phyloP scores from a whole-genome alignment of 1,140 invertebrate species.

The Drosophila quadrilineata region DNA sequence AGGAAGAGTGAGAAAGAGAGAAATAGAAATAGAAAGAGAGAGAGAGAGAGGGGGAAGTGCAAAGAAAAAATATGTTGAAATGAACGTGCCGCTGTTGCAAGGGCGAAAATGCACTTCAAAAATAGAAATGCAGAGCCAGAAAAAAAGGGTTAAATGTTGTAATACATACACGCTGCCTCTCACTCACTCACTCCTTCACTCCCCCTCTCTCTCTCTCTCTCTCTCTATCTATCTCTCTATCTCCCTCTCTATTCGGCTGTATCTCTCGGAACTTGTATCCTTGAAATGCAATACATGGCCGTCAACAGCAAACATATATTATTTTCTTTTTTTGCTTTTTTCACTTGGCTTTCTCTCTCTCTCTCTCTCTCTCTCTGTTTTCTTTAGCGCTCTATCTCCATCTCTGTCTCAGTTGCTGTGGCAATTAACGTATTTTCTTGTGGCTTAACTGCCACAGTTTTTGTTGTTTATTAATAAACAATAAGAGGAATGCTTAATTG shows the following conservation, averaged over 20 bases:
- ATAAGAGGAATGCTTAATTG: conserved; percentile 74
- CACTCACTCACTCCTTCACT: too few relatives aligned
- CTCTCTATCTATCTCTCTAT: background rate
- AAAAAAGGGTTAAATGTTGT: conserved; percentile 57
- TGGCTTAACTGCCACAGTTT: conserved; percentile 33
- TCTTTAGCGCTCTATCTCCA: background rate
- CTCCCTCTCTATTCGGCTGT: background rate
- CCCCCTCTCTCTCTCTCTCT: background rate
- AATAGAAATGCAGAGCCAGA: conserved; percentile 56
- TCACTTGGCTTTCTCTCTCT: conserved; percentile 2
- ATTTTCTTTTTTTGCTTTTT: too few relatives aligned
- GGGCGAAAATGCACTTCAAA: conserved; percentile 65
- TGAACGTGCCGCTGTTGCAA: conserved; percentile 29
- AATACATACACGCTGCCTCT: conserved; percentile 7
- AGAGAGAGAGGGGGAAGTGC: too few relatives aligned
- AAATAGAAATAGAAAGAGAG: too few relatives aligned
- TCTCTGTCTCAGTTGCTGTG: conserved; percentile 47
- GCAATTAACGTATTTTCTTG: conserved; percentile 54
- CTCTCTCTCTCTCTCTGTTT: background rate
- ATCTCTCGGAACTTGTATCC: conserved; percentile 42
- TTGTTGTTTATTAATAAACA: conserved; percentile 80
- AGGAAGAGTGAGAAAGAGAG: too few relatives aligned
- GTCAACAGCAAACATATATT: conserved; percentile 13
- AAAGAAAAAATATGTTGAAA: too few relatives aligned
- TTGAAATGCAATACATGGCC: conserved; percentile 41